phyloP scores from a whole-genome alignment of 2,113 vertebrate species.

The Zingel zingel region DNA sequence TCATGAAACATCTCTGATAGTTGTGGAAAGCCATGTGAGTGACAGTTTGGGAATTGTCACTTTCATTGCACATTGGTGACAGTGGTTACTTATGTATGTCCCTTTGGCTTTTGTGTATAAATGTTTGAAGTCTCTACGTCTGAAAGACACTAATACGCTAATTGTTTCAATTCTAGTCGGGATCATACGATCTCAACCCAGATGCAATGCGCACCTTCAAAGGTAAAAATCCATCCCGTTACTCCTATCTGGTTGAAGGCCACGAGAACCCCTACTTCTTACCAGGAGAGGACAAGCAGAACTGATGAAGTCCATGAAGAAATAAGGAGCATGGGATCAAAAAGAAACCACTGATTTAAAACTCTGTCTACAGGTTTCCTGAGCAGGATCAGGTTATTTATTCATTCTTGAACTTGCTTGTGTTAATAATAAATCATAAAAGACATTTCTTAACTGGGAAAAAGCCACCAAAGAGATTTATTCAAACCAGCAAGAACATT shows the following conservation, averaged over 20 bases:
- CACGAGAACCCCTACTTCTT: slow-evolving; percentile 87
- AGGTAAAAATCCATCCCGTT: slow-evolving; percentile 77
- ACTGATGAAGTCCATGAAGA: slow-evolving; percentile 39
- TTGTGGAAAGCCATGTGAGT: not conserved
- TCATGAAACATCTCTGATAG: slow-evolving; percentile 6
- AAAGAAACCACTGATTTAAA: slow-evolving; percentile 21
- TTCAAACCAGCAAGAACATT: not conserved
- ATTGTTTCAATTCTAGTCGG: slow-evolving; percentile 72
- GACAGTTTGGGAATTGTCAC: slow-evolving; percentile 19
- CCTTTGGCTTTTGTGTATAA: slow-evolving; percentile 5
- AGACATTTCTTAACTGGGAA: not conserved
- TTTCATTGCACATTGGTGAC: slow-evolving; percentile 1
- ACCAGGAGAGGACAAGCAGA: slow-evolving; percentile 67
- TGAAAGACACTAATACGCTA: slow-evolving; percentile 14
- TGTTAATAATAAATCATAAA: slow-evolving; percentile 15
- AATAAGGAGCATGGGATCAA: slow-evolving; percentile 21
- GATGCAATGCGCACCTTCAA: slow-evolving; percentile 83
- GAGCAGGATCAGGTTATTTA: slow-evolving; percentile 28
- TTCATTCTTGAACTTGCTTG: slow-evolving; percentile 3
- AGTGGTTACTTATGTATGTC: not conserved
- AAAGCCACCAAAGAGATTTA: slow-evolving; percentile 62
- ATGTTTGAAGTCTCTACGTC: not conserved
- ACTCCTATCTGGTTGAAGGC: slow-evolving; percentile 85
- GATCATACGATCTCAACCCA: slow-evolving; percentile 77
- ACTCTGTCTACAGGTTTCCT: slow-evolving; percentile 21